Conservation (phyloP, 2,797 vertebrate species). For the Neopelma chrysocephalum region DNA sequence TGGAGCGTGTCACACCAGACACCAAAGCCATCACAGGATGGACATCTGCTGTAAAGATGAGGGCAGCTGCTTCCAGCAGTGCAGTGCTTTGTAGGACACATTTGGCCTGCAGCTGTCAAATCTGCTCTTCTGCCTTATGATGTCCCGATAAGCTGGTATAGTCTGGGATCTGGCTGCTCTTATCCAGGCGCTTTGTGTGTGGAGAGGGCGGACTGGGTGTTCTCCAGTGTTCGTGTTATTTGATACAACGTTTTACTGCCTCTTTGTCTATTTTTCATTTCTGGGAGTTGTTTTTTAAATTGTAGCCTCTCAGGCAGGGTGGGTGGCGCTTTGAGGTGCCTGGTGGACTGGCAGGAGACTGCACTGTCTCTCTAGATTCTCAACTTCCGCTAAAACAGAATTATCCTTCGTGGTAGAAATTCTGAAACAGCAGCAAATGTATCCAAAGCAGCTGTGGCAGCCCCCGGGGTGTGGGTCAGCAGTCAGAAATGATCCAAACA, state of each 20-base stretch:
- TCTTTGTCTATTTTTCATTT: conserved; percentile 21
- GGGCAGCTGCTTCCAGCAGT: conserved; percentile 37
- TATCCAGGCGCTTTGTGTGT: neutral
- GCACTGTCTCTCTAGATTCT: neutral
- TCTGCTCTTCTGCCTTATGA: conserved; percentile 39
- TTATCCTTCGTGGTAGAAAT: neutral
- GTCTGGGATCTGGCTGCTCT: conserved; percentile 5
- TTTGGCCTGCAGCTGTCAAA: conserved; percentile 53
- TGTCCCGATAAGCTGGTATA: conserved; percentile 8
- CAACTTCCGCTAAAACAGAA: neutral
- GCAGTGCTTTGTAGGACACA: conserved; percentile 19
- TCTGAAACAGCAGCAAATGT: neutral
- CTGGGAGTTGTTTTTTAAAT: neutral
- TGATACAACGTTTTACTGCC: conserved; percentile 2
- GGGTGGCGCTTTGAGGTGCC: neutral
- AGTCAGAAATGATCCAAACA: conserved; percentile 15
- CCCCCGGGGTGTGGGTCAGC: conserved; percentile 18
- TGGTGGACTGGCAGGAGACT: neutral
- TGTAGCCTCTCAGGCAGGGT: neutral
- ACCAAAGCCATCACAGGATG: neutral
- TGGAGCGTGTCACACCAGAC: neutral
- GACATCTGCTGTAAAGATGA: conserved; percentile 54
- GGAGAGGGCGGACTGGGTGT: neutral
- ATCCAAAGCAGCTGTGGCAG: conserved; percentile 5
- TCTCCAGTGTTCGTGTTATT: neutral